These are phyloP conservation scores for Chironex yamaguchii DNA, from an alignment of 30 jellyfish, hydroid and myxozoan genomes.

Conservation along the genomic window DNA sequence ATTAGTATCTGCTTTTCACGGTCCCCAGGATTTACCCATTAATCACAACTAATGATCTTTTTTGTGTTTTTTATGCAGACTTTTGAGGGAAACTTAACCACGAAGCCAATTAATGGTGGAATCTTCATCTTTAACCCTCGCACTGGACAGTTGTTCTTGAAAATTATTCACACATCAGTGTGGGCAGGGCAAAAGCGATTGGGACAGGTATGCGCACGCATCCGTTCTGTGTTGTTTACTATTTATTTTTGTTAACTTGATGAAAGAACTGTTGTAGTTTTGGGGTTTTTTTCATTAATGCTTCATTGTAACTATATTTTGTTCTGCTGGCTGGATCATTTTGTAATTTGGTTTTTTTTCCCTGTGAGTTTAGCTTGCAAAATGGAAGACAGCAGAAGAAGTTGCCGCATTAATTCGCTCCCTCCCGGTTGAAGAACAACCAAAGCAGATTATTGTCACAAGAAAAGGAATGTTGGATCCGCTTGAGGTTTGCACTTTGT, in stretches of 20 bases:
- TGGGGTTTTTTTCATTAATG: too few relatives aligned
- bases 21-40: neutral
- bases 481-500: conserved; percentile 94
- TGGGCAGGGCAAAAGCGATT: conserved; percentile 99
- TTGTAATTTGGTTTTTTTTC: neutral
- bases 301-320: too few relatives aligned
- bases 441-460: conserved; percentile 98
- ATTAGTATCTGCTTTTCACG: too few relatives aligned
- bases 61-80: conserved; percentile 44
- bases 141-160: conserved; percentile 97
- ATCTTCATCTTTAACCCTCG: conserved; percentile 99
- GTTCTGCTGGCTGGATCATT: neutral
- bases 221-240: too few relatives aligned
- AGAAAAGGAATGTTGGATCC: conserved; percentile 99
- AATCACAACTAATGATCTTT: neutral
- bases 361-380: too few relatives aligned
- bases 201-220: conserved; percentile 99
- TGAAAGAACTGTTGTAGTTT: too few relatives aligned
- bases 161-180: conserved; percentile 98
- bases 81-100: conserved; percentile 94
- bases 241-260: too few relatives aligned
- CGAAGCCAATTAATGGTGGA: conserved; percentile 99
- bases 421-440: conserved; percentile 99
- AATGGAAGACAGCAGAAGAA: conserved; percentile 99
- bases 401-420: conserved; percentile 99